A percentile compares a stretch with the other conserved stretches of the same genome.
These are phyloP conservation scores for Apostichopus californicus DNA, from an alignment of 35 echinoderm and acorn worm species.

Conservation along the genomic window DNA sequence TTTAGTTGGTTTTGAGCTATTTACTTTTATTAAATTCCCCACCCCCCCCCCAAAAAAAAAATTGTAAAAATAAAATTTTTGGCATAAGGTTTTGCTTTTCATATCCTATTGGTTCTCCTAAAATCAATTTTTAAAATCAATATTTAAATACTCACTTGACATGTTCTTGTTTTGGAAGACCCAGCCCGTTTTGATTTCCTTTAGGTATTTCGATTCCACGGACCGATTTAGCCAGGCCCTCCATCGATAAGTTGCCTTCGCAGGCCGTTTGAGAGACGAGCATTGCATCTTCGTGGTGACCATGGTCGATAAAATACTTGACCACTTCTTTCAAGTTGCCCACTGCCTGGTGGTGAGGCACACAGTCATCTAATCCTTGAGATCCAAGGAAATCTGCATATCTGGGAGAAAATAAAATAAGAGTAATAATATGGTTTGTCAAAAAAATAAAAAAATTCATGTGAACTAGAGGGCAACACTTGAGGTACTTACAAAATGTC, in stretches of 20 bases:
- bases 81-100: too few relatives aligned
- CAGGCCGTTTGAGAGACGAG: slow-evolving; percentile 84
- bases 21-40: too few relatives aligned
- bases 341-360: slow-evolving; percentile 81
- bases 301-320: slow-evolving; percentile 57
- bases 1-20: too few relatives aligned
- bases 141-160: background rate
- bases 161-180: slow-evolving; percentile 25
- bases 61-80: too few relatives aligned
- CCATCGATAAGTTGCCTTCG: slow-evolving; percentile 60
- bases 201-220: slow-evolving; percentile 16
- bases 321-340: slow-evolving; percentile 63
- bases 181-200: slow-evolving; percentile 69
- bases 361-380: slow-evolving; percentile 77
- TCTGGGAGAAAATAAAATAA: slow-evolving; percentile 33
- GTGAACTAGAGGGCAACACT: too few relatives aligned
- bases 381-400: slow-evolving; percentile 69
- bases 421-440: background rate
- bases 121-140: too few relatives aligned
- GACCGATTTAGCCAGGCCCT: background rate
- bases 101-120: too few relatives aligned
- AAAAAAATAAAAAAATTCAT: too few relatives aligned
- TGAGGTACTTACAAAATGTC: too few relatives aligned
- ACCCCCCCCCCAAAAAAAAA: too few relatives aligned
- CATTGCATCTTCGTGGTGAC: slow-evolving; percentile 84